Conservation (phyloP, 2,797 vertebrate genomes). For the Babyrousa celebensis region DNA sequence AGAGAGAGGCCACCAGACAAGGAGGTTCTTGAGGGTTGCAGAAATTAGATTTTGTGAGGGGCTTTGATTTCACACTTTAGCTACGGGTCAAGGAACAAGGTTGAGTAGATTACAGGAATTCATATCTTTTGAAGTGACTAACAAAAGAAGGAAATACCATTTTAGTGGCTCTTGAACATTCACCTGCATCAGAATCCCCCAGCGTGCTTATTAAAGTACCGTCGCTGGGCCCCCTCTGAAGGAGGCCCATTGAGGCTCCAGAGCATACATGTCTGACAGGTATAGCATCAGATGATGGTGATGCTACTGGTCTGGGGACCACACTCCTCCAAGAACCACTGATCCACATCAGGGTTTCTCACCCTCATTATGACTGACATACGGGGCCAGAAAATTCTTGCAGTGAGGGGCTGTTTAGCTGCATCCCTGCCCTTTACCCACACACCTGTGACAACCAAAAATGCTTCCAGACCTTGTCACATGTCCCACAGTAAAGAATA, state of each 20-base stretch:
- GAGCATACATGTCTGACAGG: not conserved
- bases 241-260: not conserved
- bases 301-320: not conserved
- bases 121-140: not conserved
- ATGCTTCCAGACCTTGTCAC: not conserved
- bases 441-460: not conserved
- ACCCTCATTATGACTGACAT: not conserved
- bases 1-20: not conserved
- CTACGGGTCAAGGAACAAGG: not conserved
- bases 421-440: not conserved
- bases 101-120: not conserved
- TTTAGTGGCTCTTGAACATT: not conserved
- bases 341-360: not conserved
- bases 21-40: not conserved
- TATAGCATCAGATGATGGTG: not conserved
- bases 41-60: not conserved
- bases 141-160: not conserved
- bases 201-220: not conserved
- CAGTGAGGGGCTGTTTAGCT: not conserved
- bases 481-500: too few species aligned
- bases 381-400: not conserved
- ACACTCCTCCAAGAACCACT: not conserved
- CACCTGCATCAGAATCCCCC: not conserved
- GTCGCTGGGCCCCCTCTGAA: not conserved
- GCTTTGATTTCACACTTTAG: constrained; percentile 1